A percentile compares a stretch with the other conserved stretches of the same genome.
These are phyloP conservation scores for Euwallacea fornicatus DNA, from an alignment of 1,140 invertebrate species.

Conservation along the genomic window DNA sequence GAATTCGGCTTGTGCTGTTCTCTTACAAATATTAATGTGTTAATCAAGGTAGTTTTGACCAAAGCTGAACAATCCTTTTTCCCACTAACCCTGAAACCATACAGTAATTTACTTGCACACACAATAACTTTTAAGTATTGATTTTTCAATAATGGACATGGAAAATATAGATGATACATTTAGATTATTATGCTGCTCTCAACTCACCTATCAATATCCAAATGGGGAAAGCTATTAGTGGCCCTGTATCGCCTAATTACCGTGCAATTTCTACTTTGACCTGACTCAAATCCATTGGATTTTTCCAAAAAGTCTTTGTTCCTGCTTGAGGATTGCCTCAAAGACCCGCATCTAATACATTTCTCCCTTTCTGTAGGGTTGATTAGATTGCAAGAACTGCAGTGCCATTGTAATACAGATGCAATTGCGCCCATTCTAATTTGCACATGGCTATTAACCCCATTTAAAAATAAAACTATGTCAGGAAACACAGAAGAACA, in stretches of 20 bases:
- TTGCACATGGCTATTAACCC: constrained; percentile 50
- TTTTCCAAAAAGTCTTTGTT: constrained; percentile 32
- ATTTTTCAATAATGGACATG: constrained; percentile 39
- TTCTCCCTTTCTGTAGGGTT: constrained; percentile 78
- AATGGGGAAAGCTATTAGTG: constrained; percentile 8
- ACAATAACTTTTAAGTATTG: constrained; percentile 35
- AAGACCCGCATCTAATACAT: constrained; percentile 77
- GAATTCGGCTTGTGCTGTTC: constrained; percentile 18
- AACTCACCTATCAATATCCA: constrained; percentile 27
- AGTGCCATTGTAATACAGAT: constrained; percentile 88
- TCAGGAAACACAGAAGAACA: constrained; percentile 36
- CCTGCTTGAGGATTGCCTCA: constrained; percentile 37
- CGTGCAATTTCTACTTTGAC: constrained; percentile 42
- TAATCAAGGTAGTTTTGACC: constrained; percentile 39
- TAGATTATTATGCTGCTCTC: neutral
- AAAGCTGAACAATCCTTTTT: constrained; percentile 40
- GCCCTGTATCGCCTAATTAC: constrained; percentile 44
- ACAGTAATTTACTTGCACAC: constrained; percentile 22
- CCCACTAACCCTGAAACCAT: constrained; percentile 39
- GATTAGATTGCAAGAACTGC: constrained; percentile 80
- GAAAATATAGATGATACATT: neutral
- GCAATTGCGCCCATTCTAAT: constrained; percentile 80
- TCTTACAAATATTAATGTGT: constrained; percentile 32
- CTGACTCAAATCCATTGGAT: constrained; percentile 19
- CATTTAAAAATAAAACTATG: constrained; percentile 39